These are phyloP conservation scores for Monochamus saltuarius DNA, from an alignment of 1,140 invertebrate species.

Conservation along the genomic window DNA sequence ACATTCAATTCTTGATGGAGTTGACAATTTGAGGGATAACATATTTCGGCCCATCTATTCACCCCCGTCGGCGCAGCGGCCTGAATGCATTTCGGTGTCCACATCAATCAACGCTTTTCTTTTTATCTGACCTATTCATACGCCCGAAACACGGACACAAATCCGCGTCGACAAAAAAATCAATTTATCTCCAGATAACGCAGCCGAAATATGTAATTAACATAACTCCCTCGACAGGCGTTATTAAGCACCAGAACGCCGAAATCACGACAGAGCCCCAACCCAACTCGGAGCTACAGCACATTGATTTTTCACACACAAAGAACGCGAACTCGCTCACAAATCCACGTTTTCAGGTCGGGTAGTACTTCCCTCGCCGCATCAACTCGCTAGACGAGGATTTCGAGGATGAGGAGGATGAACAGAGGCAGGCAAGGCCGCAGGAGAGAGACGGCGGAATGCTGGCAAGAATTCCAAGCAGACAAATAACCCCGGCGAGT, in stretches of 20 bases:
- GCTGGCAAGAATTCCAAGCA: constrained; percentile 8
- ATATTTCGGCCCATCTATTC: too few relatives aligned
- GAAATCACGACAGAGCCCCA: not conserved
- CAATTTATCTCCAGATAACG: constrained; percentile 7
- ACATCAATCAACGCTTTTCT: too few relatives aligned
- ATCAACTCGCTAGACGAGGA: not conserved
- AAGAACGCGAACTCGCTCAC: constrained; percentile 9
- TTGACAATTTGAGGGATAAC: too few relatives aligned
- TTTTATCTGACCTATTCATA: too few relatives aligned
- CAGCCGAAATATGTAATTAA: constrained; percentile 6
- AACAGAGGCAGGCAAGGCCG: too few relatives aligned
- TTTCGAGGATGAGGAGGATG: constrained; percentile 3
- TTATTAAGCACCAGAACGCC: too few relatives aligned
- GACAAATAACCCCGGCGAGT: constrained; percentile 17
- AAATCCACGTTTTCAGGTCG: constrained; percentile 15
- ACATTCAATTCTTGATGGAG: too few relatives aligned
- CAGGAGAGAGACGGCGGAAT: not conserved
- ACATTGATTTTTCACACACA: constrained; percentile 18
- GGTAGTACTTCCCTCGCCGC: constrained; percentile 7
- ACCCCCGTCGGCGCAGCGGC: too few relatives aligned
- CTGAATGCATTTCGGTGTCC: too few relatives aligned
- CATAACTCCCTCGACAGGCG: constrained; percentile 11
- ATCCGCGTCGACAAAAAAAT: constrained; percentile 3
- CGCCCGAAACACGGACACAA: too few relatives aligned
- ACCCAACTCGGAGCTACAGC: not conserved